Conservation (phyloP, 2,888 invertebrate genomes). For the Drosophila nr. perissopoda region DNA sequence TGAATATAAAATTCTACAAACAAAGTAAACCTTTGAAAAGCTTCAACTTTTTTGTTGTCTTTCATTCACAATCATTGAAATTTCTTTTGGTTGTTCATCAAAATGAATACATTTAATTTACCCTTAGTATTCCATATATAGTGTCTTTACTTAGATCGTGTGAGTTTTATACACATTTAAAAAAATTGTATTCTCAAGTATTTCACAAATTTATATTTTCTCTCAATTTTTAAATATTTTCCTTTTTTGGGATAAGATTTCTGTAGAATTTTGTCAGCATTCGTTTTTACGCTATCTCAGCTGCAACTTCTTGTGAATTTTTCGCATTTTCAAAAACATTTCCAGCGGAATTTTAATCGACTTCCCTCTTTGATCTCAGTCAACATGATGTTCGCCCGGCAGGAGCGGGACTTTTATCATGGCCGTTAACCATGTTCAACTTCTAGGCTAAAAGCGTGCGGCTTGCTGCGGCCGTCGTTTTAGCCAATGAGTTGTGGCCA, state of each 20-base stretch:
- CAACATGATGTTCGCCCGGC: conserved; percentile 25
- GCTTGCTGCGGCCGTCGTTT: background rate
- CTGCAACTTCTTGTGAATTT: conserved; percentile 23
- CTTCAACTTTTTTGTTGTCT: background rate
- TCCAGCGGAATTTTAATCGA: conserved; percentile 66
- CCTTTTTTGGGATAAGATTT: conserved; percentile 7
- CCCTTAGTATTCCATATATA: background rate
- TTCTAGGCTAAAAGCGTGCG: conserved; percentile 39
- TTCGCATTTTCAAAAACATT: conserved; percentile 34
- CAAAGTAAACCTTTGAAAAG: background rate
- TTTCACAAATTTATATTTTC: background rate
- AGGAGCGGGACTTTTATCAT: conserved; percentile 32
- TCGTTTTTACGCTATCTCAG: conserved; percentile 9
- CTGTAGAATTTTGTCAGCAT: conserved; percentile 9
- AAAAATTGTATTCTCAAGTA: background rate
- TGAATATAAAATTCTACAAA: background rate
- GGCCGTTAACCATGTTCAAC: conserved; percentile 29
- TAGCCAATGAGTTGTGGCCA: conserved; percentile 5
- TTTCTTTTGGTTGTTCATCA: background rate
- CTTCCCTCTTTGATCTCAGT: conserved; percentile 63
- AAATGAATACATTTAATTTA: background rate
- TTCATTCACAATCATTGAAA: background rate
- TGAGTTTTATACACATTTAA: background rate
- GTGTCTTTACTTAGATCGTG: background rate
- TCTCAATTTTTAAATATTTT: background rate